Evolutionary conservation across 2,888 invertebrate genomes (phyloP).

Genomic region (Geophilus truncorum): DNA sequence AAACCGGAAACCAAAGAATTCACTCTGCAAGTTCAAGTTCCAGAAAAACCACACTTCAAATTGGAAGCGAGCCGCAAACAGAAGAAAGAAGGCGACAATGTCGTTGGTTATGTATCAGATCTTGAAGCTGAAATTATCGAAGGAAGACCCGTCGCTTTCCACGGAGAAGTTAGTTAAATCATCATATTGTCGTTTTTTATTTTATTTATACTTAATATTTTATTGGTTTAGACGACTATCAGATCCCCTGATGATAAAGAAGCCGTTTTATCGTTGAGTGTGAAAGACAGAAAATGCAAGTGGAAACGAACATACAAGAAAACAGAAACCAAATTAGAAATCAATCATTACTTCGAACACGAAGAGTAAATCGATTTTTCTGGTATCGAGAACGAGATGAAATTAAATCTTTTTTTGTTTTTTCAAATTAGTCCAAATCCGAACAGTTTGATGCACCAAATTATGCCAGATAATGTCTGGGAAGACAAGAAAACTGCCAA

Average conservation of each 20-base stretch:
- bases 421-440: background rate
- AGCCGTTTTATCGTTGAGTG: background rate
- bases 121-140: background rate
- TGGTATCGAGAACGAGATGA: constrained; percentile 18
- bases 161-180: background rate
- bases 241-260: background rate
- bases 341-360: background rate
- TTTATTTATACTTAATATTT: background rate
- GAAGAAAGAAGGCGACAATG: background rate
- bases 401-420: background rate
- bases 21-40: background rate
- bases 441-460: background rate
- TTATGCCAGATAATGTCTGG: constrained; percentile 7
- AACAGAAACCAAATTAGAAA: background rate
- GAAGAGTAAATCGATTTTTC: too few relatives aligned
- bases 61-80: background rate
- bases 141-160: background rate
- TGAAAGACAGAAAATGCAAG: background rate
- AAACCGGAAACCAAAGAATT: constrained; percentile 10
- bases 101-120: background rate
- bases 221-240: background rate
- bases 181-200: too few relatives aligned
- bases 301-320: background rate
- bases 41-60: constrained; percentile 28
- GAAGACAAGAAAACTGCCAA: background rate